Evolutionary conservation across 2,888 invertebrate species (phyloP).

Genomic region (Mycalesis mineus): DNA sequence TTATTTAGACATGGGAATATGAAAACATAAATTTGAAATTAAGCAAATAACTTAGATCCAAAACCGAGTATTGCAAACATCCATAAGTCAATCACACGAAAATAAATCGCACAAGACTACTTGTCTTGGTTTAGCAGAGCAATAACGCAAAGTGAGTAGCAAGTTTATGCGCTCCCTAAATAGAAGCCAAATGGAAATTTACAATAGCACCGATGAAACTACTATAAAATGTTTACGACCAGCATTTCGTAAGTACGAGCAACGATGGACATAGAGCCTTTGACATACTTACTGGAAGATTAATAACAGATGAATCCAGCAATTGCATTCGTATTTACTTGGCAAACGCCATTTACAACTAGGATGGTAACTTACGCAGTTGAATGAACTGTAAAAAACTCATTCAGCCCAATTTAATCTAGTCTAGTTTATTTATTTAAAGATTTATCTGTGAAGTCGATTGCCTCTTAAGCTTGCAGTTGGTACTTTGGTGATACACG

Average conservation of each 20-base stretch:
- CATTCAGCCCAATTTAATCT: neutral
- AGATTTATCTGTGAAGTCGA: neutral
- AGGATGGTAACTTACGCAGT: neutral
- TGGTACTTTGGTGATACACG: neutral
- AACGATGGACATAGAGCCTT: conserved; percentile 11
- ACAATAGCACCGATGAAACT: conserved; percentile 44
- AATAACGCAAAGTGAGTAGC: conserved; percentile 27
- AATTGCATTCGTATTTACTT: conserved; percentile 12
- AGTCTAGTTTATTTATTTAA: neutral
- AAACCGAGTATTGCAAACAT: neutral
- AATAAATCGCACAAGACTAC: conserved; percentile 4
- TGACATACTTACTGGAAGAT: conserved; percentile 15
- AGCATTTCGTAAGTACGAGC: conserved; percentile 45
- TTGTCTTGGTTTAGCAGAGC: conserved; percentile 8
- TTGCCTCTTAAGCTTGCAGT: neutral
- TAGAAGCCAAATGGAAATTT: conserved; percentile 46
- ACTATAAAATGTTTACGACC: conserved; percentile 59
- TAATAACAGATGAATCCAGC: conserved; percentile 11
- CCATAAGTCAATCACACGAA: conserved; percentile 10
- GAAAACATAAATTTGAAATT: neutral
- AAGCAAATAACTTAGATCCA: neutral
- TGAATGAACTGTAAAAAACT: neutral
- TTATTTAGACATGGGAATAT: neutral
- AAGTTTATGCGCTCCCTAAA: conserved; percentile 39
- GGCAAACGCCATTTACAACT: conserved; percentile 2